Percentiles rank a stretch among this genome's conserved stretches.
Conservation (phyloP, 2,888 invertebrate species). For the Glaucopsyche alexis region DNA sequence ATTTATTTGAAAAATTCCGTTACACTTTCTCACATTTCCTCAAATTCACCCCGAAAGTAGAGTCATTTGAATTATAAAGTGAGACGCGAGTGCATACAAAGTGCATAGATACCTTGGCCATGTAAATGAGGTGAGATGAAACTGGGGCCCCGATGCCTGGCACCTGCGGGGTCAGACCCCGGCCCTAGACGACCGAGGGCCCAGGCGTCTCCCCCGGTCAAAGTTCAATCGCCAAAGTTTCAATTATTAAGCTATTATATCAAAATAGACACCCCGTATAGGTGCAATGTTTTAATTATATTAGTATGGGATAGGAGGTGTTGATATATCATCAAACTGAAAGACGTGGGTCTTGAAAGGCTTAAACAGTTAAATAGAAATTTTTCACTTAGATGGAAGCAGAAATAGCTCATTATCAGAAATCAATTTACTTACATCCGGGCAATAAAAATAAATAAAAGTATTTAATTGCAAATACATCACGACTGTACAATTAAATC, state of each 20-base stretch:
- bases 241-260: slow-evolving; percentile 23
- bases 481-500: slow-evolving; percentile 7
- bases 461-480: slow-evolving; percentile 5
- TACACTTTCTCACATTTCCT: slow-evolving; percentile 76
- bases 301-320: neutral
- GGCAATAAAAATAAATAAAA: neutral
- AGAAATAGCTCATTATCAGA: neutral
- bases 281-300: slow-evolving; percentile 1
- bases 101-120: slow-evolving; percentile 69
- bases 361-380: neutral
- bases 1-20: slow-evolving; percentile 60
- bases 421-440: neutral
- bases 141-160: slow-evolving; percentile 41
- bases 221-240: slow-evolving; percentile 32
- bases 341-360: neutral
- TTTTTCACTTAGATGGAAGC: neutral
- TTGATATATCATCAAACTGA: neutral
- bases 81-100: slow-evolving; percentile 69
- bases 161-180: slow-evolving; percentile 35
- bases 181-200: slow-evolving; percentile 25
- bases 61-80: slow-evolving; percentile 78
- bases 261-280: slow-evolving; percentile 7
- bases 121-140: slow-evolving; percentile 65
- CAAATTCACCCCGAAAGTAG: slow-evolving; percentile 57
- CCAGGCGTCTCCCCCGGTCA: slow-evolving; percentile 46